These are phyloP conservation scores for Falco peregrinus DNA, from an alignment of 2,797 vertebrate genomes.

Conservation along the genomic window DNA sequence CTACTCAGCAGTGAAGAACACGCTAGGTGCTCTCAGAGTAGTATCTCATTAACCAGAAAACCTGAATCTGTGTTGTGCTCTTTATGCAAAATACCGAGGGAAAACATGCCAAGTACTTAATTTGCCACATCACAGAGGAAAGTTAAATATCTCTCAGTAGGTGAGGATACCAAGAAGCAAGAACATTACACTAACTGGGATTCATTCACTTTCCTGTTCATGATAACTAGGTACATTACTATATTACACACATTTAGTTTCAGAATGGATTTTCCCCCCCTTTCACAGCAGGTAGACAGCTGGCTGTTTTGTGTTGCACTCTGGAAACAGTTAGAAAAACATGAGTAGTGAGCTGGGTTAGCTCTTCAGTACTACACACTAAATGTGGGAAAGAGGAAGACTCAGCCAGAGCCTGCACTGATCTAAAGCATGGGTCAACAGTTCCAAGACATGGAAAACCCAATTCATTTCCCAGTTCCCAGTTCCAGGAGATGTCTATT, in stretches of 20 bases:
- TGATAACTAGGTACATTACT: not conserved
- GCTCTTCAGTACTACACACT: not conserved
- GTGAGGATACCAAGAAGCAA: not conserved
- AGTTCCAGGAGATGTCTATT: not conserved
- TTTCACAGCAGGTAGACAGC: not conserved
- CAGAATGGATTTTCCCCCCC: not conserved
- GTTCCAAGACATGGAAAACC: slow-evolving; percentile 10
- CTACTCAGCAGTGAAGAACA: not conserved
- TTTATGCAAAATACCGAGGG: not conserved
- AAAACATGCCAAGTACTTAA: not conserved
- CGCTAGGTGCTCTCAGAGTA: not conserved
- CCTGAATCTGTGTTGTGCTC: not conserved
- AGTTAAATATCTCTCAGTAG: not conserved
- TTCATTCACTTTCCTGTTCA: not conserved
- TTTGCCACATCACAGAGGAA: not conserved
- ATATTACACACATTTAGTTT: not conserved
- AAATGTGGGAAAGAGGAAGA: slow-evolving; percentile 1
- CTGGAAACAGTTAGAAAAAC: not conserved
- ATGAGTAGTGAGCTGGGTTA: not conserved
- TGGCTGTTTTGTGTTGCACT: not conserved
- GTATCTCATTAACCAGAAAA: not conserved
- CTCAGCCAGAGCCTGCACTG: not conserved
- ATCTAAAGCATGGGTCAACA: slow-evolving; percentile 29
- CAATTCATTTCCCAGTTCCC: slow-evolving; percentile 46
- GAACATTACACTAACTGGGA: not conserved